Conservation (phyloP, 2,888 invertebrate species). For the Agonopterix heracliana region DNA sequence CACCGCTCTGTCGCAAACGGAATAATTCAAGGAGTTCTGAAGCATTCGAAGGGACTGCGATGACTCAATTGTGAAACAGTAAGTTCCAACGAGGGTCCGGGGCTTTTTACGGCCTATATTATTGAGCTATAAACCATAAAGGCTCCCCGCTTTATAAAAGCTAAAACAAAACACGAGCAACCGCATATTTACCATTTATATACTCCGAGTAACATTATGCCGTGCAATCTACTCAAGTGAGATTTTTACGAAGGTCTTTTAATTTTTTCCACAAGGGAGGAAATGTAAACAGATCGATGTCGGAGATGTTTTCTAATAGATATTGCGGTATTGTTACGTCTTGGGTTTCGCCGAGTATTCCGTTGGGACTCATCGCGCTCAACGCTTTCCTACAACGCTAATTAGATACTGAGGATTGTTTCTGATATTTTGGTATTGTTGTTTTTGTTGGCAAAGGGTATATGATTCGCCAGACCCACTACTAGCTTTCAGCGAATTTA, state of each 20-base stretch:
- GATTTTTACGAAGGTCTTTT: constrained; percentile 40
- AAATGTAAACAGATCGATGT: constrained; percentile 13
- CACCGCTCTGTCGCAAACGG: constrained; percentile 32
- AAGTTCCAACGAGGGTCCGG: constrained; percentile 47
- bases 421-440: too few relatives aligned
- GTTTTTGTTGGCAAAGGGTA: too few relatives aligned
- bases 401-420: too few relatives aligned
- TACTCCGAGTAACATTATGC: constrained; percentile 43
- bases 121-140: constrained; percentile 70
- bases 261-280: constrained; percentile 29
- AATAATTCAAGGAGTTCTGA: constrained; percentile 47
- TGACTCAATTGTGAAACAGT: constrained; percentile 55
- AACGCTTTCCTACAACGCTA: too few relatives aligned
- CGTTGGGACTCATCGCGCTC: too few relatives aligned
- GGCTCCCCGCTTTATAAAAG: constrained; percentile 55
- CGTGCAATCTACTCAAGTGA: constrained; percentile 41
- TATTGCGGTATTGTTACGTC: not conserved
- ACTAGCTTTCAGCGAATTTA: too few relatives aligned
- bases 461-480: too few relatives aligned
- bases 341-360: too few relatives aligned
- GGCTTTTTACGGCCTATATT: constrained; percentile 59
- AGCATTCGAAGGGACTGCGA: constrained; percentile 44
- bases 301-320: not conserved
- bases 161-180: constrained; percentile 56
- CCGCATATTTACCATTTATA: constrained; percentile 59